Percentiles rank a stretch among this genome's conserved stretches.
Conservation (phyloP, 2,113 vertebrate genomes). For the Cichladusa arquata region DNA sequence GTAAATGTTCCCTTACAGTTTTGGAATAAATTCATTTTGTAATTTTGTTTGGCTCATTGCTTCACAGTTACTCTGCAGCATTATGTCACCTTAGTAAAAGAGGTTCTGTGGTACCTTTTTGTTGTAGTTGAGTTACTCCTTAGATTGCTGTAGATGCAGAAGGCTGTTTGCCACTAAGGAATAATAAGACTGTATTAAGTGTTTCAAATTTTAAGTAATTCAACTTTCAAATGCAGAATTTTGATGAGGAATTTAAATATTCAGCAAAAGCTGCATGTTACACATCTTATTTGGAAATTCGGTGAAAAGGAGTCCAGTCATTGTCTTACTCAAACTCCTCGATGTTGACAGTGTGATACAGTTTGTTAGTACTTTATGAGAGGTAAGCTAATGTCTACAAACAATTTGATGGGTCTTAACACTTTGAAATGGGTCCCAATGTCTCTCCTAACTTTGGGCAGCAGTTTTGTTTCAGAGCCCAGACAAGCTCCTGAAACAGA, state of each 20-base stretch:
- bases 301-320: not conserved
- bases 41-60: slow-evolving; percentile 74
- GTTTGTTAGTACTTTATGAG: not conserved
- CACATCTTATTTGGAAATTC: not conserved
- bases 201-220: not conserved
- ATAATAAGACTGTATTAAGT: not conserved
- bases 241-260: not conserved
- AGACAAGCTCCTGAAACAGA: not conserved
- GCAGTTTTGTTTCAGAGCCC: not conserved
- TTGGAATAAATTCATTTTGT: slow-evolving; percentile 82
- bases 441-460: not conserved
- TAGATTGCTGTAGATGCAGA: not conserved
- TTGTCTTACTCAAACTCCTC: not conserved
- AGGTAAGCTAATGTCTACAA: not conserved
- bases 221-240: not conserved
- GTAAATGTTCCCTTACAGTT: slow-evolving; percentile 75
- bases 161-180: not conserved
- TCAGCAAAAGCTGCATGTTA: not conserved
- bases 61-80: slow-evolving; percentile 30
- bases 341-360: not conserved
- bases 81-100: not conserved
- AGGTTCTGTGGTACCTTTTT: not conserved
- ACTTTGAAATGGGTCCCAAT: not conserved
- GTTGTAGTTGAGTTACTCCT: not conserved
- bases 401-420: not conserved